These are phyloP conservation scores for Latrodectus elegans DNA, from an alignment of 2,888 invertebrate genomes.

Conservation along the genomic window DNA sequence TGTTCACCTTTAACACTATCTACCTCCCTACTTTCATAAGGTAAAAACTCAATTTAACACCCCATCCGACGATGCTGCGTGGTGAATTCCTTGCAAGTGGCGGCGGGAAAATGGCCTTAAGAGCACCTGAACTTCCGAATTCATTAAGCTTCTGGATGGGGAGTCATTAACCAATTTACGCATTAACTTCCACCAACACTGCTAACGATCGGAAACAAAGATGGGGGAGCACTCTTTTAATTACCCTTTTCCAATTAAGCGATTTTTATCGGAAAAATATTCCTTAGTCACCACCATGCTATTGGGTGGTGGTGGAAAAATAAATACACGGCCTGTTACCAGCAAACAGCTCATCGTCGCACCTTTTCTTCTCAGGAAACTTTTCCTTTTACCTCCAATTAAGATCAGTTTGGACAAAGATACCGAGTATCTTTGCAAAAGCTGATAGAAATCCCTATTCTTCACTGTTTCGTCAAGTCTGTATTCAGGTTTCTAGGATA, in stretches of 20 bases:
- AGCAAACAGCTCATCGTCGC: slow-evolving; percentile 2
- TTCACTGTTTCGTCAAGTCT: too few species aligned
- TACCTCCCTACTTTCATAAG: too few species aligned
- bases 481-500: too few species aligned
- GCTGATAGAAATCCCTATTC: too few species aligned
- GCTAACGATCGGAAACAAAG: slow-evolving; percentile 61
- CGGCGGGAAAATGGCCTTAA: neutral
- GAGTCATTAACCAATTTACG: slow-evolving; percentile 62
- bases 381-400: neutral
- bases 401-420: too few species aligned
- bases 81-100: neutral
- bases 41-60: too few species aligned
- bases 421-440: too few species aligned
- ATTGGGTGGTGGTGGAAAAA: slow-evolving; percentile 28
- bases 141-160: slow-evolving; percentile 27
- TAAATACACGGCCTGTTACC: slow-evolving; percentile 25
- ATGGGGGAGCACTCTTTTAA: slow-evolving; percentile 38
- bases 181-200: slow-evolving; percentile 30
- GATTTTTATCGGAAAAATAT: slow-evolving; percentile 52
- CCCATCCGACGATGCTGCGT: neutral
- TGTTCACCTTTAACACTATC: too few species aligned
- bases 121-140: slow-evolving; percentile 8
- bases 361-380: neutral
- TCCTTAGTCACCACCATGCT: slow-evolving; percentile 18
- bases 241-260: slow-evolving; percentile 64